phyloP scores from a whole-genome alignment of 2,888 invertebrate species.

The Temnothorax unifasciatus region DNA sequence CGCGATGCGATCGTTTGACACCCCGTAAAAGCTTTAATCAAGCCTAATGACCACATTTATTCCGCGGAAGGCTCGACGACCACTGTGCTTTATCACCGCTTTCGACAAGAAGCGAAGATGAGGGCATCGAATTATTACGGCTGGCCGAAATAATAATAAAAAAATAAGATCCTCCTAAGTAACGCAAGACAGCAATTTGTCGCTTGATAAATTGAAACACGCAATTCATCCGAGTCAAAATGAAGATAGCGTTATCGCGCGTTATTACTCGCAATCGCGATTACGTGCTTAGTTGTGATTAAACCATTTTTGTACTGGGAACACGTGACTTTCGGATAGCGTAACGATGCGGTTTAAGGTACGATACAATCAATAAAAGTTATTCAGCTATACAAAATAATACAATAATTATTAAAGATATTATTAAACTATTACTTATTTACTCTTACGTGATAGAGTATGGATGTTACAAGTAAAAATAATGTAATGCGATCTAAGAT shows the following conservation, averaged over 20 bases:
- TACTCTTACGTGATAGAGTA: not conserved
- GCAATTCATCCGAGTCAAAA: constrained; percentile 58
- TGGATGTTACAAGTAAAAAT: not conserved
- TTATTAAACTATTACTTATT: constrained; percentile 2
- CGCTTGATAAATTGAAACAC: constrained; percentile 58
- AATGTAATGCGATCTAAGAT: not conserved
- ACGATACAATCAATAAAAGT: not conserved
- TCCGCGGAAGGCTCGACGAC: constrained; percentile 61
- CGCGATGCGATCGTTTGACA: constrained; percentile 77
- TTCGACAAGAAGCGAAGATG: constrained; percentile 68
- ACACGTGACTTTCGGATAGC: constrained; percentile 6
- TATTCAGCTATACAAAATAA: not conserved
- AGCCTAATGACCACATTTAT: constrained; percentile 75
- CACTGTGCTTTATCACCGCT: constrained; percentile 71
- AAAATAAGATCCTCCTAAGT: constrained; percentile 62
- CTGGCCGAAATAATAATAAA: constrained; percentile 63
- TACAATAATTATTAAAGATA: not conserved
- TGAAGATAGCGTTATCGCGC: constrained; percentile 16
- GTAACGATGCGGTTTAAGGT: not conserved
- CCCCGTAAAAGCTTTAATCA: constrained; percentile 81
- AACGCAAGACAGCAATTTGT: not conserved
- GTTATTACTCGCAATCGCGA: not conserved
- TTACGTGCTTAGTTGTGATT: constrained; percentile 30
- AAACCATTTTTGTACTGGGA: constrained; percentile 11
- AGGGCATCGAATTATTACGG: constrained; percentile 70